phyloP scores from a whole-genome alignment of 2,797 vertebrate species.

The Chelmon rostratus region DNA sequence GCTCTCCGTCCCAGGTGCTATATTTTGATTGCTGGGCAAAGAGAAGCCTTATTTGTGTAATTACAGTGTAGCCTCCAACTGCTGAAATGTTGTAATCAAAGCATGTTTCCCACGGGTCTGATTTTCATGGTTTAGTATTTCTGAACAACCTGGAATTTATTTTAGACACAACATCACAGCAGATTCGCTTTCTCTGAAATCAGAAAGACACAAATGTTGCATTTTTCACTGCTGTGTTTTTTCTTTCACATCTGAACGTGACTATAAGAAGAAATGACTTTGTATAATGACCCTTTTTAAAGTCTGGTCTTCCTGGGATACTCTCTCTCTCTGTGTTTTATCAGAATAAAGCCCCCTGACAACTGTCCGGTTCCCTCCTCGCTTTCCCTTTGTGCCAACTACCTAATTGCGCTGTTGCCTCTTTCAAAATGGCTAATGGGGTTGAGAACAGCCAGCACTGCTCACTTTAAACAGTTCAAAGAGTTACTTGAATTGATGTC shows the following conservation, averaged over 20 bases:
- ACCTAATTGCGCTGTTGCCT: conserved; percentile 67
- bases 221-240: background rate
- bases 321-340: conserved; percentile 43
- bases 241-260: conserved; percentile 5
- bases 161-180: conserved; percentile 11
- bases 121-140: conserved; percentile 10
- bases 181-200: conserved; percentile 15
- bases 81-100: conserved; percentile 12
- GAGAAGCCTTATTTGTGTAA: conserved; percentile 16
- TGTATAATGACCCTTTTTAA: conserved; percentile 50
- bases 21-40: conserved; percentile 18
- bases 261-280: conserved; percentile 36
- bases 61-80: background rate
- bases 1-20: conserved; percentile 4
- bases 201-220: background rate
- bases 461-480: conserved; percentile 62
- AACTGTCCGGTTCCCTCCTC: conserved; percentile 37
- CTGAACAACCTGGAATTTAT: conserved; percentile 8
- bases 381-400: conserved; percentile 48
- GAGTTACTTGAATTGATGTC: conserved; percentile 59
- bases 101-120: conserved; percentile 25
- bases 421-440: conserved; percentile 69
- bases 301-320: conserved; percentile 34
- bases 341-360: conserved; percentile 44
- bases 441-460: conserved; percentile 45